Evolutionary conservation across 2,113 vertebrate genomes (phyloP).

Genomic region (Tangachromis dhanisi): DNA sequence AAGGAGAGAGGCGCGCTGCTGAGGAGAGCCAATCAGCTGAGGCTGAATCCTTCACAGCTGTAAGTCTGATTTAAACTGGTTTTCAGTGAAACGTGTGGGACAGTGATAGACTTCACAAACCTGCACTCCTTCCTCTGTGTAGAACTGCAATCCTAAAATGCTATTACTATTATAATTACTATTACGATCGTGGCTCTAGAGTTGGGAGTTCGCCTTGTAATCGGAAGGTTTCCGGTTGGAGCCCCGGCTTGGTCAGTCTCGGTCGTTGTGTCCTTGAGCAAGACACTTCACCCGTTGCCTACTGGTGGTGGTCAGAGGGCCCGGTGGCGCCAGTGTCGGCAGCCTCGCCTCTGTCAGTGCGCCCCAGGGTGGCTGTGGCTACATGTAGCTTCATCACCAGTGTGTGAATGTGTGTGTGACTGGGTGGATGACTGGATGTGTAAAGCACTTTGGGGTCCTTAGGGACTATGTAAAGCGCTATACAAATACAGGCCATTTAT

Average conservation of each 20-base stretch:
- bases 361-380: no score
- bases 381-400: no score
- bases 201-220: fast-evolving
- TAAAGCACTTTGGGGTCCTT: no score
- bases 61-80: neutral
- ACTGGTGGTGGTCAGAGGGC: neutral
- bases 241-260: fast-evolving
- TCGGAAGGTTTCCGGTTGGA: fast-evolving
- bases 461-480: no score
- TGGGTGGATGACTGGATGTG: no score
- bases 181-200: neutral
- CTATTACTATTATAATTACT: neutral
- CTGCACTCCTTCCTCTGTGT: neutral
- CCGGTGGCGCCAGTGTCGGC: no score
- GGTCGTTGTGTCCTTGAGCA: fast-evolving
- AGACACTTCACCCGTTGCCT: fast-evolving
- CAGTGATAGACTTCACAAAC: neutral
- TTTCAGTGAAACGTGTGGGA: neutral
- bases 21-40: neutral
- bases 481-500: no score
- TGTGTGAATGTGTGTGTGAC: no score
- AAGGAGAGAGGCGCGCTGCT: fast-evolving
- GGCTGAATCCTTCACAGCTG: neutral
- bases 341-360: no score
- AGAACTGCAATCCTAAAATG: neutral